Evolutionary conservation across 1,140 invertebrate species (phyloP).

Genomic region (Cryptotermes secundus): DNA sequence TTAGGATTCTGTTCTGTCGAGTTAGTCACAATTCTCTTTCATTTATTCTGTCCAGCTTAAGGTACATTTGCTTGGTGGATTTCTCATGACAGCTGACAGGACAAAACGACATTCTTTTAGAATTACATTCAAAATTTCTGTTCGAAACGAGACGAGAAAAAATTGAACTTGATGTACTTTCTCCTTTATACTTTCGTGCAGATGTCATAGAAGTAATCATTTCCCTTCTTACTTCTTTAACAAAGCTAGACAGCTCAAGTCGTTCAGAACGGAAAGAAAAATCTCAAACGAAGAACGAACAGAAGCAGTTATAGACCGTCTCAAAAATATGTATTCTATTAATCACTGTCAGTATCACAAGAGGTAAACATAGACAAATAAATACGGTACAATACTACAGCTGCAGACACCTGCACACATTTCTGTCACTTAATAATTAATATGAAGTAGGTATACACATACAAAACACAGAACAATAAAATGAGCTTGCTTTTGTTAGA

Average conservation of each 20-base stretch:
- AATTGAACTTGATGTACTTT: not conserved
- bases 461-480: no score
- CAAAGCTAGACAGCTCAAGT: slow-evolving; percentile 10
- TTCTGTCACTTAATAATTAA: no score
- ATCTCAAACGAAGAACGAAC: not conserved
- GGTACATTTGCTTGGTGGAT: not conserved
- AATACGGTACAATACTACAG: no score
- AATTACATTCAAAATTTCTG: slow-evolving; percentile 8
- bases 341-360: not conserved
- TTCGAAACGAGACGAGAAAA: not conserved
- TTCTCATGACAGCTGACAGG: not conserved
- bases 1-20: no score
- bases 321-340: not conserved
- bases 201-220: slow-evolving; percentile 13
- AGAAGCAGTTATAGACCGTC: not conserved
- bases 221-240: not conserved
- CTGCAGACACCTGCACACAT: no score
- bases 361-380: not conserved
- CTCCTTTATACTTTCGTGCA: slow-evolving; percentile 1
- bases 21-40: no score
- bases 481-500: no score
- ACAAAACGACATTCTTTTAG: not conserved
- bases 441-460: no score
- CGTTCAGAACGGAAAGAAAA: not conserved
- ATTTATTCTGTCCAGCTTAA: no score